These are phyloP conservation scores for Oligia fasciuncula DNA, from an alignment of 2,888 invertebrate species.

Conservation along the genomic window DNA sequence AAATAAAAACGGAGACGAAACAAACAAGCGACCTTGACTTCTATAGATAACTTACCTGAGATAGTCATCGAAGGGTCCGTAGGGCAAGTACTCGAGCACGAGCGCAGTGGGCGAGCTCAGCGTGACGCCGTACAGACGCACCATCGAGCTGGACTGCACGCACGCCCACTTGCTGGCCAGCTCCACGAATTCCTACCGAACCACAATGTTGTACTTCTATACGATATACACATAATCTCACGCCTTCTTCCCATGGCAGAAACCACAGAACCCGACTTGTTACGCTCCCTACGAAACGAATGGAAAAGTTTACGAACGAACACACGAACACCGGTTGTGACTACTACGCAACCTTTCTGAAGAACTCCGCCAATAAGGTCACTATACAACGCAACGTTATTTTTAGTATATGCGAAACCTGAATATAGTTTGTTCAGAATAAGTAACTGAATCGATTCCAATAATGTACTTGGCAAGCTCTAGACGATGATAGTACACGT, in stretches of 20 bases:
- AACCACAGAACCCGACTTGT: not conserved
- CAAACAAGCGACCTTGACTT: too few relatives aligned
- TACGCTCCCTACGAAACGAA: too few relatives aligned
- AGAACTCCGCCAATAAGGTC: not conserved
- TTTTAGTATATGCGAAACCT: too few relatives aligned
- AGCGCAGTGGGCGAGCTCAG: slow-evolving; percentile 94
- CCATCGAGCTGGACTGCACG: slow-evolving; percentile 93
- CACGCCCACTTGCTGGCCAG: slow-evolving; percentile 94
- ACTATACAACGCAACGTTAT: too few relatives aligned
- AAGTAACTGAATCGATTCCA: too few relatives aligned
- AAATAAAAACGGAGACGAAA: not conserved
- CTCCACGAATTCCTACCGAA: slow-evolving; percentile 93
- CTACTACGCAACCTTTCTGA: not conserved
- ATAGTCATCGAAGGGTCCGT: slow-evolving; percentile 94
- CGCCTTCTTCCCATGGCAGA: too few relatives aligned
- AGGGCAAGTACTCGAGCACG: slow-evolving; percentile 94
- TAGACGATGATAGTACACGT: too few relatives aligned
- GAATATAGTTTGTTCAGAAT: too few relatives aligned
- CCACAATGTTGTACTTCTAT: not conserved
- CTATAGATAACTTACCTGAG: slow-evolving; percentile 81
- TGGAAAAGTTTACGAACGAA: not conserved
- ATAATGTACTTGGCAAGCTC: too few relatives aligned
- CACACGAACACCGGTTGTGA: not conserved
- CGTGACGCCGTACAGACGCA: slow-evolving; percentile 94
- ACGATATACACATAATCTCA: not conserved